Evolutionary conservation across 2,888 invertebrate genomes (phyloP).

Genomic region (Troides helena): DNA sequence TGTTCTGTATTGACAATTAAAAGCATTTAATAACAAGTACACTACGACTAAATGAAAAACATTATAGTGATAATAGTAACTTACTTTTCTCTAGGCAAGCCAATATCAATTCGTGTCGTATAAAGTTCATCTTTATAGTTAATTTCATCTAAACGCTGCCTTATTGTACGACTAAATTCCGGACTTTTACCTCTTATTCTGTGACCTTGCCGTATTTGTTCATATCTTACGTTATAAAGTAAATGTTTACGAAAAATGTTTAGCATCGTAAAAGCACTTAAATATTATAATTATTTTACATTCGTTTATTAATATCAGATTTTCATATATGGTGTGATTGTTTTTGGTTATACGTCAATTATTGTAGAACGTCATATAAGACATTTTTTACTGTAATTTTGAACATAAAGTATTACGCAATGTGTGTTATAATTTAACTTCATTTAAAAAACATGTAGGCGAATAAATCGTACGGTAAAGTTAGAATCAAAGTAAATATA

Average conservation of each 20-base stretch:
- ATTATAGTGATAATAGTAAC: constrained; percentile 33
- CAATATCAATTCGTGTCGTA: constrained; percentile 65
- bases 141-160: constrained; percentile 84
- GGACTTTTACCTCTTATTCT: constrained; percentile 86
- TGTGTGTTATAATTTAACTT: background rate
- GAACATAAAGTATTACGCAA: background rate
- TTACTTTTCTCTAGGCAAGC: constrained; percentile 62
- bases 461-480: no score
- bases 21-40: background rate
- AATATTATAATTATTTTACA: background rate
- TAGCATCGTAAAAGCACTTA: constrained; percentile 48
- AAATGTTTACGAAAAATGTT: constrained; percentile 50
- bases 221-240: constrained; percentile 52
- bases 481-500: no score
- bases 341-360: background rate
- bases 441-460: no score
- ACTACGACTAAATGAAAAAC: background rate
- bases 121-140: constrained; percentile 69
- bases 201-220: constrained; percentile 77
- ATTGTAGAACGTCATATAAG: background rate
- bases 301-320: background rate
- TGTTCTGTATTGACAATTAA: constrained; percentile 46
- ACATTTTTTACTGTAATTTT: background rate
- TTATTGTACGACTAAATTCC: constrained; percentile 82
- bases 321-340: background rate